Evolutionary conservation across 1,140 invertebrate species (phyloP).

Genomic region (Eriocheir sinensis): DNA sequence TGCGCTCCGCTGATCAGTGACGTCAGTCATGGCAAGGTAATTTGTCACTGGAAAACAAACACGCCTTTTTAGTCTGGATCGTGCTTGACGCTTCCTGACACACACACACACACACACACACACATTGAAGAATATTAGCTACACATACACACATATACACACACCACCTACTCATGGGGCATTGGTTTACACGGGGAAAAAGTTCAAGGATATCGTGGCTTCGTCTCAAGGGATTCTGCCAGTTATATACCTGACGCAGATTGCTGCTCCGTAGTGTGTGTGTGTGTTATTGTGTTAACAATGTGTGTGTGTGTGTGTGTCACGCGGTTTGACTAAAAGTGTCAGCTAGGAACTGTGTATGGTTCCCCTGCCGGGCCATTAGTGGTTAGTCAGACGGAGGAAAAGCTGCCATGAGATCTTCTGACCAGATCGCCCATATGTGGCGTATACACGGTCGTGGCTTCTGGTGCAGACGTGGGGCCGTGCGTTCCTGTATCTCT

Average conservation of each 20-base stretch:
- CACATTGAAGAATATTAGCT: too few species aligned
- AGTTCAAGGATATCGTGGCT: background rate
- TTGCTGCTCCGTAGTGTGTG: background rate
- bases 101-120: background rate
- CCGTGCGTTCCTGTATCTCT: too few species aligned
- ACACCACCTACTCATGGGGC: background rate
- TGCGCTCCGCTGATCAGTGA: too few species aligned
- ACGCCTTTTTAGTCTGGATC: too few species aligned
- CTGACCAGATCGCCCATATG: too few species aligned
- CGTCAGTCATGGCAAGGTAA: too few species aligned
- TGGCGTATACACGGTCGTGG: too few species aligned
- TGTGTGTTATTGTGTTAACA: conserved; percentile 19
- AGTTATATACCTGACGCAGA: background rate
- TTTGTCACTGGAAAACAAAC: too few species aligned
- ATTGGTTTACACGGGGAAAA: background rate
- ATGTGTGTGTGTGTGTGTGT: conserved; percentile 21
- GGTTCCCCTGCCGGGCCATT: background rate
- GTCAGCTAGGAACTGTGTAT: background rate
- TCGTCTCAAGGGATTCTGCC: background rate
- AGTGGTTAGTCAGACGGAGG: background rate
- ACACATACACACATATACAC: background rate
- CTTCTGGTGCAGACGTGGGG: too few species aligned
- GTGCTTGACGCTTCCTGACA: too few species aligned
- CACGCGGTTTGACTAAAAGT: background rate
- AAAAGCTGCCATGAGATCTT: too few species aligned